These are phyloP conservation scores for Trissoscelio sp. DNA, from an alignment of 2,888 invertebrate species.

Conservation along the genomic window DNA sequence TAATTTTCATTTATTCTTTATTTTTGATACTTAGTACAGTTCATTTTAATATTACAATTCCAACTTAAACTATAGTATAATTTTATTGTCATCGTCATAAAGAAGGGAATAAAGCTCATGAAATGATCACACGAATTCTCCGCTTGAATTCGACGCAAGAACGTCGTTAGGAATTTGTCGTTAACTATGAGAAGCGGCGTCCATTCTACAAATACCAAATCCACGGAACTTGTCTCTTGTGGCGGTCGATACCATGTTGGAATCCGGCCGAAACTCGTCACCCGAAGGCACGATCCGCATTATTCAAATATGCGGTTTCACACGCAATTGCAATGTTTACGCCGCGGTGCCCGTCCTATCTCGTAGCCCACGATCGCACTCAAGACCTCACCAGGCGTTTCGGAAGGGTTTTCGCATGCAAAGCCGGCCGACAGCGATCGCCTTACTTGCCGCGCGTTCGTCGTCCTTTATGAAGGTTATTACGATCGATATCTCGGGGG, in stretches of 20 bases:
- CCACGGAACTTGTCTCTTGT: conserved; percentile 38
- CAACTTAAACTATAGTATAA: too few species aligned
- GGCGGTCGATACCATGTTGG: conserved; percentile 51
- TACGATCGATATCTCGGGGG: conserved; percentile 57
- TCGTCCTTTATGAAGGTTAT: conserved; percentile 66
- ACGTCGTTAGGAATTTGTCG: conserved; percentile 8
- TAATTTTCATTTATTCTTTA: too few species aligned
- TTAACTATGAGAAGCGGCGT: conserved; percentile 26
- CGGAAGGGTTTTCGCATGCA: conserved; percentile 61
- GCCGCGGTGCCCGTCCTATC: conserved; percentile 30
- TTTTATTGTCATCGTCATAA: too few species aligned
- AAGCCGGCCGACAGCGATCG: conserved; percentile 47
- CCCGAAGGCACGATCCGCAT: conserved; percentile 52
- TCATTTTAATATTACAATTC: too few species aligned
- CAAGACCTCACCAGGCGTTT: conserved; percentile 52
- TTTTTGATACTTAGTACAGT: too few species aligned
- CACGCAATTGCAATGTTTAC: conserved; percentile 66
- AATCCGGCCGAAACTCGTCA: conserved; percentile 58
- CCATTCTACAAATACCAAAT: conserved; percentile 48
- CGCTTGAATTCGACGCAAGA: conserved; percentile 1
- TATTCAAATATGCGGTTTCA: conserved; percentile 67
- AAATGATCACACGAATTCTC: not conserved
- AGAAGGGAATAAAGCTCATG: too few species aligned
- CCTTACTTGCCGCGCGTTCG: conserved; percentile 44
- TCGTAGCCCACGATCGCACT: conserved; percentile 18